Conservation (phyloP, 1,140 invertebrate genomes). For the Meloidogyne hapla region DNA sequence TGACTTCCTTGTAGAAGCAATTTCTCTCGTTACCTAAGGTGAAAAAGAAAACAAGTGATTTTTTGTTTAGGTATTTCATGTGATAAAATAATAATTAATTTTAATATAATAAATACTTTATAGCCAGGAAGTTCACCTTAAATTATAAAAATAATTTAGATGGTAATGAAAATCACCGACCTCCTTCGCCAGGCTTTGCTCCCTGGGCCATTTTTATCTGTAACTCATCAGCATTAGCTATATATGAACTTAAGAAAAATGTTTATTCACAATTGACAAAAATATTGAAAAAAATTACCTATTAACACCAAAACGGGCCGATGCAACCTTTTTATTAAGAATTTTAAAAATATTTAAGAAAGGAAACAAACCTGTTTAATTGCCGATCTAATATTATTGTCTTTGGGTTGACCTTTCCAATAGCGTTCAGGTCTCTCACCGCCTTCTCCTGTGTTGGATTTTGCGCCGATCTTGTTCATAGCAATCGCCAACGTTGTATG, state of each 20-base stretch:
- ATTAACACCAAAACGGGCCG: slow-evolving; percentile 94
- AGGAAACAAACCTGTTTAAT: slow-evolving; percentile 70
- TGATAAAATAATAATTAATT: too few relatives aligned
- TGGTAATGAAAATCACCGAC: neutral
- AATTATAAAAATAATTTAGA: neutral
- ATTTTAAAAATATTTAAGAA: neutral
- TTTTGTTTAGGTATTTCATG: too few relatives aligned
- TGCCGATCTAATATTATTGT: slow-evolving; percentile 72
- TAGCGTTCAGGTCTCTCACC: slow-evolving; percentile 81
- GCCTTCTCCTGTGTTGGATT: slow-evolving; percentile 95
- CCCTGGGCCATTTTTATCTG: slow-evolving; percentile 99
- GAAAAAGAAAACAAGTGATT: too few relatives aligned
- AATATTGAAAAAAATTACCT: neutral
- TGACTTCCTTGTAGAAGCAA: slow-evolving; percentile 89
- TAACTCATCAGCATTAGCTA: slow-evolving; percentile 90
- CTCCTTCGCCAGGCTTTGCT: slow-evolving; percentile 91
- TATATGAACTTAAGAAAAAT: slow-evolving; percentile 75
- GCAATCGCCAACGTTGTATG: slow-evolving; percentile 90
- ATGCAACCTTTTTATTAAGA: slow-evolving; percentile 77
- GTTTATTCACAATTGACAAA: too few relatives aligned
- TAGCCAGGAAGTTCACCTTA: slow-evolving; percentile 80
- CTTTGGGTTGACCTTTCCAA: slow-evolving; percentile 74
- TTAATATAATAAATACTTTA: too few relatives aligned
- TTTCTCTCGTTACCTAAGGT: slow-evolving; percentile 90
- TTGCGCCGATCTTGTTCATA: slow-evolving; percentile 92